These are phyloP conservation scores for Rotaria macrura DNA, from an alignment of 2,888 invertebrate genomes.

Conservation along the genomic window DNA sequence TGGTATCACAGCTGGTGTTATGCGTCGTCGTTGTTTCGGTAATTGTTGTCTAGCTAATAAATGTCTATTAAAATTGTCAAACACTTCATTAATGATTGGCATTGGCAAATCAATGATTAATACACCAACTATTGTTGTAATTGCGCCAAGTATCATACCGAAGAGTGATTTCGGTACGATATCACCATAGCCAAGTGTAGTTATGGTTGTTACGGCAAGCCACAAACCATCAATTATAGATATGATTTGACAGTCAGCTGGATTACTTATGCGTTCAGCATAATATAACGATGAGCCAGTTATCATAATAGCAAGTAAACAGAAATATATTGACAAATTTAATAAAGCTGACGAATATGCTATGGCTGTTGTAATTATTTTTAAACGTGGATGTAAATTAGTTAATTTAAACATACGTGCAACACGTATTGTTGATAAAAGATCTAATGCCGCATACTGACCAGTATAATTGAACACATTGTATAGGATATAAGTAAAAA, in stretches of 20 bases:
- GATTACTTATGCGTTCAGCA: constrained; percentile 27
- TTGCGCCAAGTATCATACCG: constrained; percentile 27
- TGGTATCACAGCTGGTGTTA: constrained; percentile 24
- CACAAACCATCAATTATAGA: constrained; percentile 29
- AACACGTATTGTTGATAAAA: constrained; percentile 29
- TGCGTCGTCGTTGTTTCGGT: constrained; percentile 30
- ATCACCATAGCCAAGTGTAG: constrained; percentile 33
- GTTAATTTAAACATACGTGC: constrained; percentile 24
- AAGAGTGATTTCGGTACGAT: constrained; percentile 20
- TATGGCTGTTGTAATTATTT: constrained; percentile 23
- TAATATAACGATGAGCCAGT: constrained; percentile 28
- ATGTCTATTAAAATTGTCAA: constrained; percentile 32
- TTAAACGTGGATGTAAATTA: constrained; percentile 28
- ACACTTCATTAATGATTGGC: constrained; percentile 32
- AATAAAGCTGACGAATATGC: constrained; percentile 19
- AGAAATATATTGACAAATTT: constrained; percentile 27
- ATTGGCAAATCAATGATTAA: constrained; percentile 29
- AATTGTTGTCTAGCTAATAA: constrained; percentile 29
- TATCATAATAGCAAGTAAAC: constrained; percentile 18
- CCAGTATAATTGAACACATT: neutral
- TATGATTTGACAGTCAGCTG: constrained; percentile 15
- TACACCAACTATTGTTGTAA: constrained; percentile 27
- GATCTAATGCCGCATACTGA: constrained; percentile 23
- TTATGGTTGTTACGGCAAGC: constrained; percentile 27
- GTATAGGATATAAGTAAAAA: constrained; percentile 23